Evolutionary conservation across 2,888 invertebrate genomes (phyloP), one percentile per base, ranked within the genome.

Genomic region (Elmis aenea): DNA sequence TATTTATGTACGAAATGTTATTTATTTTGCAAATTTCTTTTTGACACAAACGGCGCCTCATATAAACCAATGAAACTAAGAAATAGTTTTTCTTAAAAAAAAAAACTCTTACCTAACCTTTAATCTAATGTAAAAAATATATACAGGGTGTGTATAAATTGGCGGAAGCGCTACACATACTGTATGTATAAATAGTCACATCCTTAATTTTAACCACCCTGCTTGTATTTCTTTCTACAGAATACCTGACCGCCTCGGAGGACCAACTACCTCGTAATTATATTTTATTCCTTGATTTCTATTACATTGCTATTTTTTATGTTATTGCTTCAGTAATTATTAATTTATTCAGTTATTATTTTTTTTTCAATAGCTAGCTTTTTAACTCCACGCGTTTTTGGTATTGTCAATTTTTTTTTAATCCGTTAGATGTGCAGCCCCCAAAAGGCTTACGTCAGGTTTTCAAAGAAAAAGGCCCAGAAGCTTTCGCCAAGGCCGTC

Each of bases 401-500:
- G 26, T 26, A 16, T 26, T 38, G 27, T 38, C 23, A n/a, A n/a
- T n/a, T n/a, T n/a, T n/a, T 20, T 26, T 33, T 40, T 13, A 35
- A 28, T 41, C 38, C n/a, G n/a, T 9, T 50, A 62, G 64, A 45
- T 35, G 51, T 53, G n/a, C 57, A 78, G 57, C 90, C 91, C 4
- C 93, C 93, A 0, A 73, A 73, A 54, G 97, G 97, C 13, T 83
- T 89, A 60, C 82, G 92, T 39, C 81, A 93, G 42, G 81, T 99
- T 38, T 76, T 94, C 25, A 73, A 81, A 42, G 77, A 85, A 42
- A 78, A 94, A 40, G 99, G 99, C 0, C 96, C 99, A 0, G 88
- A 86, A 57, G 96, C 85, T 0, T 99, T 99, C 67, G 97, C 97
- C 0, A 93, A 91, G 64, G 93, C 93, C 0, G 86, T 99, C 0